Evolutionary conservation across 2,797 vertebrate genomes (phyloP).

Genomic region (Sardinella longiceps): DNA sequence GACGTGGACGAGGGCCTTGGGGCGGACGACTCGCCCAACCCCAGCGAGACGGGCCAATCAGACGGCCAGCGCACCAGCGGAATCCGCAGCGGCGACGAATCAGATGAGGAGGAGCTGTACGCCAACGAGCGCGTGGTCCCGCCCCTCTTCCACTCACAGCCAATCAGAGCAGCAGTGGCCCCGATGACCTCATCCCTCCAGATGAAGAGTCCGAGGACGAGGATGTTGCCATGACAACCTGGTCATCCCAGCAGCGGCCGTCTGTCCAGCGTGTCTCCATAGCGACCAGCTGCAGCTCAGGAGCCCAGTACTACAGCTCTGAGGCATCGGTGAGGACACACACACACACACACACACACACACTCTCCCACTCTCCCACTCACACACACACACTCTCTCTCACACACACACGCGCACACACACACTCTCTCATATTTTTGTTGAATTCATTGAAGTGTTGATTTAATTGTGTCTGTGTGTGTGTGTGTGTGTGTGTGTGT

Average conservation of each 20-base stretch:
- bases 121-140: constrained; percentile 87
- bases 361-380: not conserved
- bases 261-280: constrained; percentile 88
- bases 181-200: constrained; percentile 83
- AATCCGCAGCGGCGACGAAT: constrained; percentile 96
- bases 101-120: constrained; percentile 93
- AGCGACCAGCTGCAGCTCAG: constrained; percentile 92
- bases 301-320: constrained; percentile 90
- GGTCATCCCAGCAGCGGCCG: constrained; percentile 83
- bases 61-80: constrained; percentile 95
- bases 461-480: no score
- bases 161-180: constrained; percentile 74
- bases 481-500: no score
- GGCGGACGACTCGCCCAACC: constrained; percentile 93
- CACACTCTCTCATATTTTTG: no score
- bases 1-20: constrained; percentile 96
- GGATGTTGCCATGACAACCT: constrained; percentile 80
- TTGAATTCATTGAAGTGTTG: no score
- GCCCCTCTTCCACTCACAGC: constrained; percentile 62
- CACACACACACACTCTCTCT: not conserved
- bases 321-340: constrained; percentile 89
- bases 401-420: not conserved
- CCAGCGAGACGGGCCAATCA: constrained; percentile 92
- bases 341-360: not conserved
- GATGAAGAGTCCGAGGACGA: constrained; percentile 91